Percentiles rank a stretch among this genome's conserved stretches.
Conservation (phyloP, 1,140 invertebrate genomes). For the Leptinotarsa defecta region DNA sequence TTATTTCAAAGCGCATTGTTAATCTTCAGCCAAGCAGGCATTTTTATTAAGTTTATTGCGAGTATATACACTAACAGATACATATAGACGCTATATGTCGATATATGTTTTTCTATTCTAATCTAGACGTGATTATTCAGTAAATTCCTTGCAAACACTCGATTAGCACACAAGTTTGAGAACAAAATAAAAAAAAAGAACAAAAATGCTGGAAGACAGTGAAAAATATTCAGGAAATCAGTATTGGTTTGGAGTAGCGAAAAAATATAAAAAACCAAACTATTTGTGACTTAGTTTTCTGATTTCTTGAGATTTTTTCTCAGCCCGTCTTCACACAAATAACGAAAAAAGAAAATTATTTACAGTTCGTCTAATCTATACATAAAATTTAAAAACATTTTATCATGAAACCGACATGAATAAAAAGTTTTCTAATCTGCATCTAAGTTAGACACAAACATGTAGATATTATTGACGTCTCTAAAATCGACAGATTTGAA, state of each 20-base stretch:
- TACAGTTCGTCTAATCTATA: conserved; percentile 41
- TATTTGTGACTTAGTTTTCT: too few species aligned
- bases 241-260: not conserved
- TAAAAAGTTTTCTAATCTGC: conserved; percentile 34
- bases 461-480: conserved; percentile 48
- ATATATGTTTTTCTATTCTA: conserved; percentile 20
- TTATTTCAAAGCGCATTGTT: conserved; percentile 6
- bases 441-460: conserved; percentile 55
- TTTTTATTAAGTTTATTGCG: conserved; percentile 7
- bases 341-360: conserved; percentile 12
- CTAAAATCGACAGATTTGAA: conserved; percentile 36
- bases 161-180: conserved; percentile 18
- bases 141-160: conserved; percentile 19
- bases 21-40: conserved; percentile 7
- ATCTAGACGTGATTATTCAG: conserved; percentile 3
- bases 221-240: conserved; percentile 8
- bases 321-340: not conserved
- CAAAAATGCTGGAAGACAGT: conserved; percentile 10
- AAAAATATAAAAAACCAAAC: too few species aligned
- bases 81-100: conserved; percentile 20
- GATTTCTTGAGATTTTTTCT: not conserved
- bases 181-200: not conserved
- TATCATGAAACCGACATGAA: conserved; percentile 41
- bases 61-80: conserved; percentile 25
- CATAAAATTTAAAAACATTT: conserved; percentile 47